Evolutionary conservation across 2,113 vertebrate species (phyloP).

Genomic region (Bubo bubo): DNA sequence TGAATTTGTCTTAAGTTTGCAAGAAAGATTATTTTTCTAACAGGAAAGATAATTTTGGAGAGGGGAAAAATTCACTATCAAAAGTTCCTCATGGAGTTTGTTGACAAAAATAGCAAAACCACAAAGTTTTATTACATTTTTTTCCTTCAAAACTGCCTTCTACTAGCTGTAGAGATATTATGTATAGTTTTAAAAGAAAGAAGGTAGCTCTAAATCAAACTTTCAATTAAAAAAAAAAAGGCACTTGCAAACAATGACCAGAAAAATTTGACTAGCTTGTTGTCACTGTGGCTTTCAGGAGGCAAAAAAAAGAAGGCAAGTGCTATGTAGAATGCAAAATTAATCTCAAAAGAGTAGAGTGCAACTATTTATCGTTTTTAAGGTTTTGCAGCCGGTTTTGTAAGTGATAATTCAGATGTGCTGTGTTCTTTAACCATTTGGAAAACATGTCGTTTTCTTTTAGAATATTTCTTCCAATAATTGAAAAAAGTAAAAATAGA

Average conservation of each 20-base stretch:
- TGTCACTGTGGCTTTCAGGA: background rate
- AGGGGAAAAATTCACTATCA: background rate
- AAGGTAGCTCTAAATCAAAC: background rate
- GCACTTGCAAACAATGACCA: background rate
- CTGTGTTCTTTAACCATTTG: background rate
- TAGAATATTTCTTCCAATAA: background rate
- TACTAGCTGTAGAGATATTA: background rate
- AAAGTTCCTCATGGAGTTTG: background rate
- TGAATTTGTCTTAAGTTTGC: background rate
- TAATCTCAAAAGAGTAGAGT: background rate
- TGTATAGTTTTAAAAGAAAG: background rate
- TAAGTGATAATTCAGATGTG: background rate
- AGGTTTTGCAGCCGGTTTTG: background rate
- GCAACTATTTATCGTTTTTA: background rate
- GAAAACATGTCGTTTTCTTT: background rate
- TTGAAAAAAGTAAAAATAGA: background rate
- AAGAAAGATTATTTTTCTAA: background rate
- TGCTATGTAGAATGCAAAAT: background rate
- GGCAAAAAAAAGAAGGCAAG: background rate
- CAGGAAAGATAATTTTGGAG: background rate
- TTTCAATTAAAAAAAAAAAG: background rate
- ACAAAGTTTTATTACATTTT: background rate
- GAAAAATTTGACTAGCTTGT: background rate
- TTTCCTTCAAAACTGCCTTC: background rate
- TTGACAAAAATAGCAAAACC: background rate